Evolutionary conservation across 2,888 invertebrate species (phyloP).

Genomic region (Orthosia cruda): DNA sequence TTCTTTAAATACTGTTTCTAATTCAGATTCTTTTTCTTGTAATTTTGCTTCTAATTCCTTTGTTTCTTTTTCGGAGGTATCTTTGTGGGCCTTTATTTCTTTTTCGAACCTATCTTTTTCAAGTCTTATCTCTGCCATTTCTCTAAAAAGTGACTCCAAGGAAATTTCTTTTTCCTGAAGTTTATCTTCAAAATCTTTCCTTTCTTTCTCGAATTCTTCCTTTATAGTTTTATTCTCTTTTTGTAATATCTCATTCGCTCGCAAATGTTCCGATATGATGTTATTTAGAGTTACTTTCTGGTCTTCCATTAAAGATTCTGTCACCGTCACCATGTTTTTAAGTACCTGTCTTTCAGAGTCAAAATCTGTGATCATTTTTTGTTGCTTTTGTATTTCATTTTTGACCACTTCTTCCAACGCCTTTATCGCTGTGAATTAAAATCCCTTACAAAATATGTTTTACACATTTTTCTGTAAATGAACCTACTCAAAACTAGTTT

Average conservation of each 20-base stretch:
- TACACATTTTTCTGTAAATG: neutral
- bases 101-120: conserved; percentile 64
- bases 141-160: conserved; percentile 67
- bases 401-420: conserved; percentile 78
- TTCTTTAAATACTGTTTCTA: conserved; percentile 28
- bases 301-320: conserved; percentile 85
- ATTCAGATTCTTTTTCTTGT: conserved; percentile 30
- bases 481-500: conserved; percentile 3
- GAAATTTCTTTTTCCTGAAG: conserved; percentile 70
- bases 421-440: conserved; percentile 74
- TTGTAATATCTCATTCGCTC: conserved; percentile 72
- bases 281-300: conserved; percentile 77
- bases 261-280: conserved; percentile 74
- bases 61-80: conserved; percentile 40
- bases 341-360: conserved; percentile 82
- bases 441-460: neutral
- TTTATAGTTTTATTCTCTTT: conserved; percentile 71
- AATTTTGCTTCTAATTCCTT: conserved; percentile 28
- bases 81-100: conserved; percentile 61
- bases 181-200: conserved; percentile 64
- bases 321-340: conserved; percentile 83
- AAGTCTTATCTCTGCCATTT: conserved; percentile 62
- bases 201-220: conserved; percentile 61
- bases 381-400: conserved; percentile 76
- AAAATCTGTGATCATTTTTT: conserved; percentile 80